Evolutionary conservation across 2,797 vertebrate genomes (phyloP).

Genomic region (Anniella stebbinsi): DNA sequence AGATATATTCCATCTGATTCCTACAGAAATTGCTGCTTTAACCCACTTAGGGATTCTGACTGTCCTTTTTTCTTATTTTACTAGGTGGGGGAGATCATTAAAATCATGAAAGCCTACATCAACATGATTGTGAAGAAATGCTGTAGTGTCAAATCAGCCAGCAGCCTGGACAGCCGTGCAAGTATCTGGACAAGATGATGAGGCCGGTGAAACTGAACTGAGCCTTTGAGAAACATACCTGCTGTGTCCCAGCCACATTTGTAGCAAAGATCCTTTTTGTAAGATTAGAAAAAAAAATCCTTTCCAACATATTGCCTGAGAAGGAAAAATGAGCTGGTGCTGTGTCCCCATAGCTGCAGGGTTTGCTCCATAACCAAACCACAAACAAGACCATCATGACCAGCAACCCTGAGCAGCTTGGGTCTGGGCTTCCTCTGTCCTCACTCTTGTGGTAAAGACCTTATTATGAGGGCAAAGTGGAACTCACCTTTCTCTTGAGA

Average conservation of each 20-base stretch:
- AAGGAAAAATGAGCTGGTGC: background rate
- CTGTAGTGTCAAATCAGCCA: conserved; percentile 90
- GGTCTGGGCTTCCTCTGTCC: background rate
- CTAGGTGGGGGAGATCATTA: conserved; percentile 93
- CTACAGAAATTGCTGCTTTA: background rate
- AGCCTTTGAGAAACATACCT: background rate
- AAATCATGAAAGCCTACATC: conserved; percentile 97
- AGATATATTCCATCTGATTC: background rate
- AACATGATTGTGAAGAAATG: conserved; percentile 97
- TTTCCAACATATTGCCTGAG: background rate
- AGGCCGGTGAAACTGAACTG: fast-evolving
- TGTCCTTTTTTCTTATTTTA: conserved; percentile 20
- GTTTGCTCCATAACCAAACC: conserved; percentile 62
- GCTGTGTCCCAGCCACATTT: conserved; percentile 64
- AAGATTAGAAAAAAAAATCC: too few species aligned
- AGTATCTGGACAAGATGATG: conserved; percentile 90
- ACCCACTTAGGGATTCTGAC: background rate
- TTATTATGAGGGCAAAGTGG: background rate
- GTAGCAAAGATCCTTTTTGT: conserved; percentile 70
- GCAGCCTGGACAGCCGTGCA: conserved; percentile 82
- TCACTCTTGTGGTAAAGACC: background rate
- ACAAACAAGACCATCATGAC: background rate
- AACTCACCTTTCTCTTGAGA: background rate
- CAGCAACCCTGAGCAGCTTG: background rate
- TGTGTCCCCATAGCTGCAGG: conserved; percentile 4